These are phyloP conservation scores for Epirrhoe tristata DNA, from an alignment of 2,888 invertebrate genomes.

Conservation along the genomic window DNA sequence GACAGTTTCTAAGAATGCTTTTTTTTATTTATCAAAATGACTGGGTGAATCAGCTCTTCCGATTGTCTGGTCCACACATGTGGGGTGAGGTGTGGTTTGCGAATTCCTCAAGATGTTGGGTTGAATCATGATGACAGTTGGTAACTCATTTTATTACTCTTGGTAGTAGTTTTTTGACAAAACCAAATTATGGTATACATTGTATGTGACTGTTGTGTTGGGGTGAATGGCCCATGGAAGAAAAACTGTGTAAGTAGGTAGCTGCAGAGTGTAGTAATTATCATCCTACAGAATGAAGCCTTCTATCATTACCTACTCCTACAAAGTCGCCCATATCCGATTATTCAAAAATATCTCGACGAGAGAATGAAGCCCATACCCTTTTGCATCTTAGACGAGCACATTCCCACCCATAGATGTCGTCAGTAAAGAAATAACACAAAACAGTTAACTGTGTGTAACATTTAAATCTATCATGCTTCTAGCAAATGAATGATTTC, in stretches of 20 bases:
- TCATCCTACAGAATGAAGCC: too few relatives aligned
- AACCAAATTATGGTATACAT: not conserved
- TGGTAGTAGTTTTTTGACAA: not conserved
- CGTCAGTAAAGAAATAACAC: too few relatives aligned
- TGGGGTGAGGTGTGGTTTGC: slow-evolving; percentile 48
- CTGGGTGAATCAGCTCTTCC: slow-evolving; percentile 64
- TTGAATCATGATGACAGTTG: slow-evolving; percentile 39
- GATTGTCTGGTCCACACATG: slow-evolving; percentile 62
- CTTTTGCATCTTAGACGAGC: too few relatives aligned
- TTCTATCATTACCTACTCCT: too few relatives aligned
- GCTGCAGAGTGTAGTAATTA: too few relatives aligned
- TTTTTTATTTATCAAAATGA: slow-evolving; percentile 7
- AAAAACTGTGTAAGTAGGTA: not conserved
- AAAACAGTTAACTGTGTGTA: too few relatives aligned
- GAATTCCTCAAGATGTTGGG: slow-evolving; percentile 59
- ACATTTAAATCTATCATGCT: too few relatives aligned
- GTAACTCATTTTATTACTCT: slow-evolving; percentile 6
- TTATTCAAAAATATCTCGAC: too few relatives aligned
- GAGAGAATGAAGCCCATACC: too few relatives aligned
- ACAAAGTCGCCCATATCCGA: too few relatives aligned
- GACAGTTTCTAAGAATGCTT: too few relatives aligned
- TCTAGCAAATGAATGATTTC: not conserved
- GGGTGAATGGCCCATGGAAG: not conserved
- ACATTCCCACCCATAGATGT: too few relatives aligned
- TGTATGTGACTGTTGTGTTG: not conserved